A percentile compares a stretch with the other conserved stretches of the same genome.
These are phyloP conservation scores for Pseudolaguvia tuberculata DNA, from an alignment of 2,113 vertebrate species.

Conservation along the genomic window DNA sequence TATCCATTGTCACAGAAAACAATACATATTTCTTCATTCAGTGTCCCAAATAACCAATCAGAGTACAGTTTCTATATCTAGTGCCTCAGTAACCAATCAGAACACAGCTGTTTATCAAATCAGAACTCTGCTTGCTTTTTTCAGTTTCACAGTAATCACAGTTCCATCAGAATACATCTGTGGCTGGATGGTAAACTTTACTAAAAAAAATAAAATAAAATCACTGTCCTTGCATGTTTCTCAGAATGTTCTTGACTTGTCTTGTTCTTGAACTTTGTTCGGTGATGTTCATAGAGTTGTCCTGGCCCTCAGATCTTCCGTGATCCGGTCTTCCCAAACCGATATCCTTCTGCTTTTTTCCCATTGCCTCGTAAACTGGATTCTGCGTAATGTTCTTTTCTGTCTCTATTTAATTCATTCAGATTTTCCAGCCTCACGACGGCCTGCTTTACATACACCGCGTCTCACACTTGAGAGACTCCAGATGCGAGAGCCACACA, in stretches of 20 bases:
- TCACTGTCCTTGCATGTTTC: too few species aligned
- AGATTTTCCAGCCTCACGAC: constrained; percentile 14
- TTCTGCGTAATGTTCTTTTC: constrained; percentile 15
- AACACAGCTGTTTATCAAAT: too few species aligned
- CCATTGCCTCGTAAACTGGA: not conserved
- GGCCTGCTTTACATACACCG: constrained; percentile 21
- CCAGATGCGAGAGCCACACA: constrained; percentile 23
- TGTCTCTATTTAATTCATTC: constrained; percentile 15
- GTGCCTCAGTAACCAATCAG: not conserved
- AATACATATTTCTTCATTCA: not conserved
- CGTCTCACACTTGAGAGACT: constrained; percentile 12
- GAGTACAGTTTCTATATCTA: not conserved
- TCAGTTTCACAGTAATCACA: too few species aligned
- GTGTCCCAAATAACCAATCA: not conserved
- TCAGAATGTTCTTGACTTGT: not conserved
- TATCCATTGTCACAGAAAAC: not conserved
- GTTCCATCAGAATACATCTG: not conserved
- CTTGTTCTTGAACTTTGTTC: not conserved
- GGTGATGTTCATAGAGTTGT: not conserved
- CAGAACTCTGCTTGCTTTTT: too few species aligned
- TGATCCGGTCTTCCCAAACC: not conserved
- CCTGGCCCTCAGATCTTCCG: not conserved
- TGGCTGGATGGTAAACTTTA: not conserved
- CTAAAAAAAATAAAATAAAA: not conserved
- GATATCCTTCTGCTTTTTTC: not conserved